These are phyloP conservation scores for Orthonychiurus folsomi DNA, from an alignment of 2,888 invertebrate species.

Conservation along the genomic window DNA sequence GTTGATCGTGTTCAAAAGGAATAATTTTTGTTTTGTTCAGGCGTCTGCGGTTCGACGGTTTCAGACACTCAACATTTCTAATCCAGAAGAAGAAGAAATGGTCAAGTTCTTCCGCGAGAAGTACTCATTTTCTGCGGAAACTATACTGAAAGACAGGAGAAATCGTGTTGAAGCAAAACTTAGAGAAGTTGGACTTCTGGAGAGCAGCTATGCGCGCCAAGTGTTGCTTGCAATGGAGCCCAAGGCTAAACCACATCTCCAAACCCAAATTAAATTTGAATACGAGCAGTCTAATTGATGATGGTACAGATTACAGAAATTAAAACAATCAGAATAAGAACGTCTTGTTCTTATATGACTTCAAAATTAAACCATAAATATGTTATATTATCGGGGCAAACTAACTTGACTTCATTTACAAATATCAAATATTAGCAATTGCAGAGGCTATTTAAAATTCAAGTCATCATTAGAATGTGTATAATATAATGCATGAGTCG, in stretches of 20 bases:
- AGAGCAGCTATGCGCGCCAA: conserved; percentile 35
- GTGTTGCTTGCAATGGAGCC: conserved; percentile 37
- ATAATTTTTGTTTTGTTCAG: conserved; percentile 14
- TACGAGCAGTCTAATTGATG: background rate
- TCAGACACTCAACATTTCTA: background rate
- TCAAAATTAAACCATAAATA: too few relatives aligned
- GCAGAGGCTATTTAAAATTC: too few relatives aligned
- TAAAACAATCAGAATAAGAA: too few relatives aligned
- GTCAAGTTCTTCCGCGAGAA: conserved; percentile 32
- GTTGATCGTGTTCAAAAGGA: background rate
- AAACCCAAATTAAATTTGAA: conserved; percentile 30
- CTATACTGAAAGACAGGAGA: conserved; percentile 32
- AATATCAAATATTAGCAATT: too few relatives aligned
- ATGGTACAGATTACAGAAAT: background rate
- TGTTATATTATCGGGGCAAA: too few relatives aligned
- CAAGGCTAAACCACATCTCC: conserved; percentile 32
- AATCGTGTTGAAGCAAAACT: conserved; percentile 33
- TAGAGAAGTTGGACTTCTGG: conserved; percentile 38
- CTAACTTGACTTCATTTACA: too few relatives aligned
- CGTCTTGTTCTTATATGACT: too few relatives aligned
- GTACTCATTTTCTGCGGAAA: conserved; percentile 37
- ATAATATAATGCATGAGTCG: too few relatives aligned
- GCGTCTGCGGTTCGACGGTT: conserved; percentile 27
- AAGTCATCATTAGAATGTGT: too few relatives aligned
- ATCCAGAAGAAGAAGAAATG: conserved; percentile 19